Percentiles rank a stretch among this genome's conserved stretches.
phyloP scores from a whole-genome alignment of 2,113 vertebrate species.

The Pungitius pungitius region DNA sequence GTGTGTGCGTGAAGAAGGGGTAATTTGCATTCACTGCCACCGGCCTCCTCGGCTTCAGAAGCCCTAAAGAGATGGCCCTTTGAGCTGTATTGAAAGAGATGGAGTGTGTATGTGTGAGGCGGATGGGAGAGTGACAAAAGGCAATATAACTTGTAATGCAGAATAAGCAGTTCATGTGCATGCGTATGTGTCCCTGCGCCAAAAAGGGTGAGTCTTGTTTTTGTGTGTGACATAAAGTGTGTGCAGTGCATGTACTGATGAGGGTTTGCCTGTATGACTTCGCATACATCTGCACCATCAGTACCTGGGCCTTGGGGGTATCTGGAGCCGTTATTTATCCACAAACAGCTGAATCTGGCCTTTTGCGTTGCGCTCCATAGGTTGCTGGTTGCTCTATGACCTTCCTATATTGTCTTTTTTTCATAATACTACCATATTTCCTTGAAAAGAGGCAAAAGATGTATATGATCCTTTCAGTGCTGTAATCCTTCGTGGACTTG shows the following conservation, averaged over 20 bases:
- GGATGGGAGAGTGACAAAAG: constrained; percentile 15
- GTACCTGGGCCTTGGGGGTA: constrained; percentile 21
- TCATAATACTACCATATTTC: constrained; percentile 41
- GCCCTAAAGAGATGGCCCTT: constrained; percentile 74
- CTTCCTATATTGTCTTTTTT: constrained; percentile 34
- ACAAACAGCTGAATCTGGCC: constrained; percentile 44
- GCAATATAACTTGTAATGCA: constrained; percentile 12
- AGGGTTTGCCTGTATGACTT: constrained; percentile 5
- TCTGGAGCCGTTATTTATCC: constrained; percentile 48
- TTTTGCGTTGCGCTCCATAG: constrained; percentile 16
- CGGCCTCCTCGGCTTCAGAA: constrained; percentile 65
- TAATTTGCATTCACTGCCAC: constrained; percentile 75
- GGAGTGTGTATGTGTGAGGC: constrained; percentile 26
- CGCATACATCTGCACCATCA: constrained; percentile 23
- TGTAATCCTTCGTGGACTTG: constrained; percentile 1
- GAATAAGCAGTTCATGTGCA: constrained; percentile 7
- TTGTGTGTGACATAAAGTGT: background rate
- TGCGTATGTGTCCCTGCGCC: background rate
- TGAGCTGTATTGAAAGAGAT: constrained; percentile 70
- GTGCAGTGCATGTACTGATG: background rate
- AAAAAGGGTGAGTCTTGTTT: constrained; percentile 12
- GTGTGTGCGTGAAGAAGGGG: constrained; percentile 31
- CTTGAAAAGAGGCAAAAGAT: background rate
- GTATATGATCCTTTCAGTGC: background rate
- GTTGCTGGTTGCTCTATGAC: constrained; percentile 47